These are phyloP conservation scores for Harpalus rufipes DNA, from an alignment of 2,888 invertebrate species.

Conservation along the genomic window DNA sequence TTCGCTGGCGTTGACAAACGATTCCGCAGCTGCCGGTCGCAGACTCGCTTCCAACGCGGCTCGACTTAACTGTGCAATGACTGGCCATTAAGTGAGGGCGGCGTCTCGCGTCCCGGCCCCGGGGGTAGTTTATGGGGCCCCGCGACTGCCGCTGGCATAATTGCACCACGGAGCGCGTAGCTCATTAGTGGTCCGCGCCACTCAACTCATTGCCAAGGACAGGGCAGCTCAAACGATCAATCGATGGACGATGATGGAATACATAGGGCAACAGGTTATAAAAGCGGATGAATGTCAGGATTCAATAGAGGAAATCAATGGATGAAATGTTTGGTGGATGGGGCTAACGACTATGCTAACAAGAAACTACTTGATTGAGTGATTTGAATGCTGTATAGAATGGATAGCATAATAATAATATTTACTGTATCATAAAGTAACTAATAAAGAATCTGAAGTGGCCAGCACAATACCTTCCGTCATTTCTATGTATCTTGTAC, in stretches of 20 bases:
- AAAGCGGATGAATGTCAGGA: too few relatives aligned
- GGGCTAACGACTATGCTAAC: too few relatives aligned
- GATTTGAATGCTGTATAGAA: too few relatives aligned
- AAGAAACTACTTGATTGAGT: too few relatives aligned
- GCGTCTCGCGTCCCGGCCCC: background rate
- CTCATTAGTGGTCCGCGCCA: constrained; percentile 29
- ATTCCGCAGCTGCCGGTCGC: background rate
- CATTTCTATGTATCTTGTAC: too few relatives aligned
- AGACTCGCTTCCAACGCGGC: background rate
- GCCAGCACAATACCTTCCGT: too few relatives aligned
- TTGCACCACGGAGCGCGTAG: constrained; percentile 40
- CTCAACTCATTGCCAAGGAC: background rate
- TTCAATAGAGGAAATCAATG: too few relatives aligned
- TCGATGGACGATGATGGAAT: background rate
- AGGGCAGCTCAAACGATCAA: background rate
- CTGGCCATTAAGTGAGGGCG: constrained; percentile 39
- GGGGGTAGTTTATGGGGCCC: constrained; percentile 30
- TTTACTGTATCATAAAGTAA: too few relatives aligned
- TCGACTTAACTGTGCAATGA: constrained; percentile 48
- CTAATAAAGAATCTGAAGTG: too few relatives aligned
- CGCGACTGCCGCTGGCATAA: constrained; percentile 44
- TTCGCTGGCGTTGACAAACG: constrained; percentile 42
- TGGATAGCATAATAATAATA: too few relatives aligned
- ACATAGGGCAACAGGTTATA: background rate
- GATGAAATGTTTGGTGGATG: too few relatives aligned